A percentile compares a stretch with the other conserved stretches of the same genome.
These are phyloP conservation scores for Coboldia fuscipes DNA, from an alignment of 1,140 invertebrate species.

Conservation along the genomic window DNA sequence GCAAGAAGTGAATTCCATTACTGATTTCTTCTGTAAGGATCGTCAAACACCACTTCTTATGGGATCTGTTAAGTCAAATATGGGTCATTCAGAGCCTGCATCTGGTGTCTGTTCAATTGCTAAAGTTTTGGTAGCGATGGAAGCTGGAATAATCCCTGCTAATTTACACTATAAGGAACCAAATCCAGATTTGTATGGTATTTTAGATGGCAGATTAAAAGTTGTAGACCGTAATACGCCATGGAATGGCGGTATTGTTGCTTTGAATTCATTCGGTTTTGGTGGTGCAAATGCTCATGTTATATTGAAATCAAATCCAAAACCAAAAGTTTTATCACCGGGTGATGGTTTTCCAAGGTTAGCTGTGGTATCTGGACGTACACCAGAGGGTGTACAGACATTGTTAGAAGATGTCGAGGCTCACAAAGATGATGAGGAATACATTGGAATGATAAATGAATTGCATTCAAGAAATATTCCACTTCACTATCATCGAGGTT, in stretches of 20 bases:
- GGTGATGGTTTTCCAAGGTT: conserved; percentile 38
- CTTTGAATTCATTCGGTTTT: conserved; percentile 91
- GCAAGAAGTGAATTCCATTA: conserved; percentile 86
- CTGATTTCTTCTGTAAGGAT: conserved; percentile 74
- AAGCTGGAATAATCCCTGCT: conserved; percentile 60
- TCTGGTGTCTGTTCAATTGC: conserved; percentile 77
- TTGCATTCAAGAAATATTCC: conserved; percentile 42
- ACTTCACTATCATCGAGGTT: conserved; percentile 58
- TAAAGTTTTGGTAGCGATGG: conserved; percentile 83
- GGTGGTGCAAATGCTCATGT: conserved; percentile 92
- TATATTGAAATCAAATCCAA: conserved; percentile 57
- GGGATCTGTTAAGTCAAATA: conserved; percentile 93
- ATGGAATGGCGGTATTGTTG: conserved; percentile 71
- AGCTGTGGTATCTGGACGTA: conserved; percentile 62
- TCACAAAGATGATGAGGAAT: conserved; percentile 44
- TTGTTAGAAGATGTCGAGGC: conserved; percentile 39
- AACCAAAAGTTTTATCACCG: conserved; percentile 35
- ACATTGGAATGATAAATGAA: conserved; percentile 52
- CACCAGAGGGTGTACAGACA: conserved; percentile 50
- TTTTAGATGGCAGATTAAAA: conserved; percentile 67
- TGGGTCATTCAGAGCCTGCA: conserved; percentile 91
- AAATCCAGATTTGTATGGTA: conserved; percentile 72
- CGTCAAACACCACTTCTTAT: conserved; percentile 61
- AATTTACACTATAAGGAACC: conserved; percentile 79
- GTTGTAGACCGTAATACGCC: conserved; percentile 59